Base-by-base conservation (phyloP, 2,888 invertebrate genomes). In the Andrena trimmerana region DNA sequence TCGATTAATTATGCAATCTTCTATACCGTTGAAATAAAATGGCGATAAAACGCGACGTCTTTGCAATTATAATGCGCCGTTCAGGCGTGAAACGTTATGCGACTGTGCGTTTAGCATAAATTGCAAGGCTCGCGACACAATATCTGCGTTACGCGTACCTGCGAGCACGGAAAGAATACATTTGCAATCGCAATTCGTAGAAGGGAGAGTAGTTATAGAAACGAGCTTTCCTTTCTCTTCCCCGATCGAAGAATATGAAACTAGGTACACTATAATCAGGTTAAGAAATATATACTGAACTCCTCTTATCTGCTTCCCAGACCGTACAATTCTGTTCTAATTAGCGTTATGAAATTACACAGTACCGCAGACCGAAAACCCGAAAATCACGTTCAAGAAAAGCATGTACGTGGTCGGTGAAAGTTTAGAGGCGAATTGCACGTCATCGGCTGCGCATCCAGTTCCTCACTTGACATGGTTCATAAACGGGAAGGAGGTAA, bases 381-480 rank as follows among this genome's bases (percentile, higher is more conserved):
- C 97, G 82, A 95, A 95, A 90, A 97, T 97, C 93, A 96, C 96
- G 90, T 96, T 97, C 93, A 95, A 96, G 92, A 96, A 96, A 92
- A 95, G 95, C 90, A 95, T 95, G 89, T 96, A 96, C 93, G 95
- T 95, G 86, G 95, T 97, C 62, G 96, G 96, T 67, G 97, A 97
- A 86, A 94, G 95, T 88, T 94, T 97, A 80, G 96, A 96, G 90
- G 97, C 97, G 63, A 97, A 97, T 90, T 97, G 97, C 91, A 96
- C 97, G 67, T 97, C 97, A 50, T 96, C 96, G 71, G 96, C 96
- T 16, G 96, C 97, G 24, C 94, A 95, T 85, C 97, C 97, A 62
- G 96, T 97, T 42, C 97, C 97, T 31, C 96, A 97, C 91, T 96
- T 97, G 92, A 97, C 97, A 73, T 97, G 97, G 97, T 95, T 97